Evolutionary conservation across 2,113 vertebrate genomes (phyloP), one percentile per base, ranked within the genome.

Genomic region (Sinosuthora webbiana): DNA sequence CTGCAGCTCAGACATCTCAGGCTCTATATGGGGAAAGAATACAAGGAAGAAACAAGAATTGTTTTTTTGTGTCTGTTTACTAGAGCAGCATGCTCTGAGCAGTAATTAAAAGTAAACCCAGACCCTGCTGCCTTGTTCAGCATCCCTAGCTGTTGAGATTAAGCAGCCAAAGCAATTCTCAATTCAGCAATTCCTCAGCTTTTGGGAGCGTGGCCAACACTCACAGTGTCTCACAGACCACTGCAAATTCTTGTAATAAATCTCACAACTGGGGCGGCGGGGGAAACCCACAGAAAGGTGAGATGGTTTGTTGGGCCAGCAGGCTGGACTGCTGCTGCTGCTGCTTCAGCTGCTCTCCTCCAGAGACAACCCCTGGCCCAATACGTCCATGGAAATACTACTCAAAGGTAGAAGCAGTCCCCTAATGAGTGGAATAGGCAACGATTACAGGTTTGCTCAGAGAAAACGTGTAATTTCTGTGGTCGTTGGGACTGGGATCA

Each of bases 161-260:
- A 88, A 88, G 95, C 93, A 71, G 94, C 94, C 83, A 95, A 75
- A 92, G 86, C 90, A 94, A 86, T 94, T 90, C 95, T 95, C 95
- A 90, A 6, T 93, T 97, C 95, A 96, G 95, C 95, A 88, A 81
- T 97, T 95, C 83, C 95, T 97, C 90, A 81, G 86, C 68, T 92
- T 95, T 94, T 50, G 92, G 96, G 95, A 94, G 71, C 0, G 0
- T 90, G 90, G 96, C 94, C 96, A 96, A 95, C 83, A 93, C 95
- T 97, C 90, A 85, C 94, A 94, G 91, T 47, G 83, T 92, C 95
- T 95, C 90, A 83, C 83, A 80, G 95, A 89, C 85, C 83, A 65
- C 80, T 95, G 95, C 94, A 86, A 86, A 80, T 92, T 95, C 92
- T 86, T 83, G 86, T 83, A 62, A 88, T 96, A 90, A 94, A 94